Percentiles rank a stretch among this genome's conserved stretches.
Evolutionary conservation across 2,888 invertebrate genomes (phyloP).

Genomic region (Cantharis flavilabris): DNA sequence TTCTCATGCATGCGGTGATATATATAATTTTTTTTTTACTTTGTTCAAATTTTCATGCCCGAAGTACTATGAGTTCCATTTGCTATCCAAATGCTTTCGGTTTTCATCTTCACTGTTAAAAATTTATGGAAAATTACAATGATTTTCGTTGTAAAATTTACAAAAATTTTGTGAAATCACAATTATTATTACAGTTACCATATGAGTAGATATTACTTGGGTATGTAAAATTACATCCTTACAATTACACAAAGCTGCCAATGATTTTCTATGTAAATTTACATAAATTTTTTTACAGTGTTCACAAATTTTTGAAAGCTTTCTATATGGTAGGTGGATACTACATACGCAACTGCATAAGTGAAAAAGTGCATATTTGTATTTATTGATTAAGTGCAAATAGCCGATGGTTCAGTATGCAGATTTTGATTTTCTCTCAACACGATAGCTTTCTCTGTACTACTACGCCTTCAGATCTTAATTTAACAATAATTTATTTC

Average conservation of each 20-base stretch:
- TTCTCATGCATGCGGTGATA: not conserved
- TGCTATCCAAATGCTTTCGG: not conserved
- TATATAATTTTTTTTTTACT: not conserved
- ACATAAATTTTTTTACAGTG: too few relatives aligned
- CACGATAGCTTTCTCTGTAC: conserved; percentile 13
- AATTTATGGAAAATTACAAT: too few relatives aligned
- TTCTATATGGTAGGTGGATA: not conserved
- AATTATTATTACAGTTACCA: too few relatives aligned
- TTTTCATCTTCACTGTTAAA: too few relatives aligned
- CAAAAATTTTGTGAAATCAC: too few relatives aligned
- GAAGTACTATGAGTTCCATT: too few relatives aligned
- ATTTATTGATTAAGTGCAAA: not conserved
- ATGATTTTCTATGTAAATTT: too few relatives aligned
- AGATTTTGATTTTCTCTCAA: conserved; percentile 17
- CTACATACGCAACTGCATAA: not conserved
- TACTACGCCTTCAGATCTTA: conserved; percentile 11
- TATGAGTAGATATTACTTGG: too few relatives aligned
- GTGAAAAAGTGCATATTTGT: not conserved
- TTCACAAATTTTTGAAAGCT: not conserved
- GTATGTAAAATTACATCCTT: too few relatives aligned
- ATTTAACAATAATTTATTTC: conserved; percentile 7
- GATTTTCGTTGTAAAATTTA: too few relatives aligned
- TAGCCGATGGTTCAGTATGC: conserved; percentile 8
- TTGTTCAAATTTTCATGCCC: not conserved
- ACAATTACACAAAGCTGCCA: too few relatives aligned